Percentiles rank a stretch among this genome's conserved stretches.
phyloP scores from a whole-genome alignment of 2,113 vertebrate species.

The Otis tarda region DNA sequence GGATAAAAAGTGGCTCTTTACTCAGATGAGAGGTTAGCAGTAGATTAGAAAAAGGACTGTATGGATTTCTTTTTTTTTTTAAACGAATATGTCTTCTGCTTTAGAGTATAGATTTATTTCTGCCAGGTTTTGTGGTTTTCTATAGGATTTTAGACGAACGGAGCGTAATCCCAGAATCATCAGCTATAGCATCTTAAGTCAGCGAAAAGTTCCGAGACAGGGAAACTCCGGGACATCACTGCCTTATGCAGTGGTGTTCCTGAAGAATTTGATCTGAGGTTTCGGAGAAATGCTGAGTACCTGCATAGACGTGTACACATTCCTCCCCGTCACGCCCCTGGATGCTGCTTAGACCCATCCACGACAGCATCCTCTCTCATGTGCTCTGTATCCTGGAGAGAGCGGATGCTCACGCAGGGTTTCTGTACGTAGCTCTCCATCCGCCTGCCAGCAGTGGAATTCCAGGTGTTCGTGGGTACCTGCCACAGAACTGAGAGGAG shows the following conservation, averaged over 20 bases:
- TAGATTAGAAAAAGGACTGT: neutral
- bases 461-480: neutral
- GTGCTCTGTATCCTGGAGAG: fast-evolving
- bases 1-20: neutral
- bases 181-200: neutral
- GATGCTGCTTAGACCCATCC: neutral
- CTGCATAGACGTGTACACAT: fast-evolving
- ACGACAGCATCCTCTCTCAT: neutral
- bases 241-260: neutral
- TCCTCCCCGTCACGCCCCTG: neutral
- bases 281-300: neutral
- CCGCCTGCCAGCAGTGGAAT: neutral
- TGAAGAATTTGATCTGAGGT: neutral
- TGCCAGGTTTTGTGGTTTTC: neutral
- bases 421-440: neutral
- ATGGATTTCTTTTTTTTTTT: neutral
- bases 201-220: neutral
- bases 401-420: neutral
- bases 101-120: neutral
- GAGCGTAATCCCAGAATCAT: neutral
- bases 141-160: neutral
- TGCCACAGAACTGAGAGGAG: neutral
- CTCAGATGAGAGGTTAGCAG: neutral
- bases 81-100: neutral
- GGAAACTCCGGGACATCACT: neutral